phyloP scores from a whole-genome alignment of 2,113 vertebrate species.

The Acanthochromis polyacanthus region DNA sequence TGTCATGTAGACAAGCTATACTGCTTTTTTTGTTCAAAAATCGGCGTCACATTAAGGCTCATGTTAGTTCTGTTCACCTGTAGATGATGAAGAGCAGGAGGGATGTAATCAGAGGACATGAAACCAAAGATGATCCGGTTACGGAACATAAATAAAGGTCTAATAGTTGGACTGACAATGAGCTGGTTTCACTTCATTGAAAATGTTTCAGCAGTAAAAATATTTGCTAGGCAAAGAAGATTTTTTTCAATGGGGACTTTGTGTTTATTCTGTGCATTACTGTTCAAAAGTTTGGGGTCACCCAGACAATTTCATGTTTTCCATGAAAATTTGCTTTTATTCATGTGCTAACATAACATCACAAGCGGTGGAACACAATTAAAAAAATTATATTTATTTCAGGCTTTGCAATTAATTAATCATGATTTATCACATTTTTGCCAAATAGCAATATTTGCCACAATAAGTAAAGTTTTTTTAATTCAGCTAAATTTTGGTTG shows the following conservation, averaged over 20 bases:
- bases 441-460: too few relatives aligned
- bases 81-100: conserved; percentile 41
- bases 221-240: background rate
- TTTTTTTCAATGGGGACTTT: background rate
- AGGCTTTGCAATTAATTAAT: too few relatives aligned
- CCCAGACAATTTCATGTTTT: too few relatives aligned
- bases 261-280: background rate
- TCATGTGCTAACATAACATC: too few relatives aligned
- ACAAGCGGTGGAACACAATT: too few relatives aligned
- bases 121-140: conserved; percentile 11
- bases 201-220: background rate
- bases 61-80: conserved; percentile 3
- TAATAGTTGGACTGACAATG: background rate
- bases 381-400: too few relatives aligned
- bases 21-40: conserved; percentile 28
- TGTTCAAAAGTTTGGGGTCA: too few relatives aligned
- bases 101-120: conserved; percentile 38
- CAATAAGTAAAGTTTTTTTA: too few relatives aligned
- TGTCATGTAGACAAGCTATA: conserved; percentile 3
- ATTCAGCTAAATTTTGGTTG: too few relatives aligned
- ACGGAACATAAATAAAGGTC: background rate
- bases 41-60: conserved; percentile 10
- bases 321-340: too few relatives aligned
- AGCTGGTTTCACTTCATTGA: background rate
- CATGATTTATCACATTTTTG: too few relatives aligned